Base-by-base conservation (phyloP, 2,888 invertebrate genomes). In the Xestia c-nigrum region DNA sequence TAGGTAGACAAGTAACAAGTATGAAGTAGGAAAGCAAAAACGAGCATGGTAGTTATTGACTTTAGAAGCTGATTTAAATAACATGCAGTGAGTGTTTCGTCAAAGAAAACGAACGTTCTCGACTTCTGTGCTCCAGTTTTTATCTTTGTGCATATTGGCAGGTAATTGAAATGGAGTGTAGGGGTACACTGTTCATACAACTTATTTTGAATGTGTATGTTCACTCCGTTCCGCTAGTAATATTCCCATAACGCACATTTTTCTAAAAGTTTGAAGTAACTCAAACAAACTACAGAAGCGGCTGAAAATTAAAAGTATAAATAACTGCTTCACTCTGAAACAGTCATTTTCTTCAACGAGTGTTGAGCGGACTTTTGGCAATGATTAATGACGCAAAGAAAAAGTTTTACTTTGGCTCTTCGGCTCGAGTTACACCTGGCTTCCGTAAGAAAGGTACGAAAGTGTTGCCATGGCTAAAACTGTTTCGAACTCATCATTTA, bases 311-410 rank as follows among this genome's bases (percentile, higher is more conserved):
- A 84, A 78, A 87, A 80, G 77, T 79, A 80, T 86, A 86, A 85
- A 85, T 84, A 87, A 81, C 80, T 81, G 72, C 69, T 83, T 79
- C 50, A 67, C 70, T 76, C 71, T 57, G 66, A 67, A 83, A 80
- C 81, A 80, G 78, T 77, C 65, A 84, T 84, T 85, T 85, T 86
- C 81, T 85, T 87, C 79, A 87, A 84, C 80, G 80, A 88, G 83
- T 85, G 86, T 87, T 87, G 79, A 76, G 72, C 81, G 77, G 87
- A 91, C 89, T 91, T 91, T 88, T 85, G 89, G 89, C 90, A 90
- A 92, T 94, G 94, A 94, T 93, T 91, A 92, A 94, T 94, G 93
- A 78, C 77, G 80, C 74, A 46, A 66, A 85, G 85, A 88, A 88
- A 90, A 88, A 88, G 77, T 88, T 89, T 81, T 78, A 84, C 84